Percentiles rank a stretch among this genome's conserved stretches.
phyloP scores from a whole-genome alignment of 2,113 vertebrate species.

The Neogobius melanostomus region DNA sequence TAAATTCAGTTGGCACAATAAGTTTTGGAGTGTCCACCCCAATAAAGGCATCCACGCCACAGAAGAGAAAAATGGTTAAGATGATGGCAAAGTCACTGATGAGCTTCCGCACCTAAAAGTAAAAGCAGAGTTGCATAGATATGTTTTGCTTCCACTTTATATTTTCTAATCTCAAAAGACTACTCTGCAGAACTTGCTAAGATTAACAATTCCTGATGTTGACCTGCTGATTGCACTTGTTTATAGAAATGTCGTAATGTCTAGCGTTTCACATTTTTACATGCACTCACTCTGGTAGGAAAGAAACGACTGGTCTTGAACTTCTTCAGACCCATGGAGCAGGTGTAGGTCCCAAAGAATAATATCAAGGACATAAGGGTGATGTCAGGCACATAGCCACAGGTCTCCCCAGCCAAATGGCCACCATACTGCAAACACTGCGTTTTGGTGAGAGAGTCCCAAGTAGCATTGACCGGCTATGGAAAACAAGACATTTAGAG shows the following conservation, averaged over 20 bases:
- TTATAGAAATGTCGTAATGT: background rate
- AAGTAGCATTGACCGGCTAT: conserved; percentile 78
- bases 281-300: conserved; percentile 88
- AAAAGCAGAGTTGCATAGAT: background rate
- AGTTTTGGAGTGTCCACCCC: conserved; percentile 96
- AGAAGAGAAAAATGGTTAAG: conserved; percentile 94
- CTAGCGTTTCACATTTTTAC: background rate
- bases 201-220: background rate
- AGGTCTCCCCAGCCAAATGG: conserved; percentile 79
- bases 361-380: conserved; percentile 98
- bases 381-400: conserved; percentile 89
- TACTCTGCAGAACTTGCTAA: background rate
- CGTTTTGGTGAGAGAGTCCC: conserved; percentile 79
- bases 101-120: conserved; percentile 89
- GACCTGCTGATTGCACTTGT: conserved; percentile 1
- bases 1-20: conserved; percentile 97
- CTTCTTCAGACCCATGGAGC: conserved; percentile 94
- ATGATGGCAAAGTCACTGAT: conserved; percentile 99
- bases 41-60: conserved; percentile 90
- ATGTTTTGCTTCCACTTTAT: background rate
- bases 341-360: conserved; percentile 94
- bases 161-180: background rate
- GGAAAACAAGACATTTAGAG: conserved; percentile 2
- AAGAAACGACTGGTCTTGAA: conserved; percentile 98
- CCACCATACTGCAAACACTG: conserved; percentile 84